Evolutionary conservation across 2,113 vertebrate genomes (phyloP), one percentile per base, ranked within the genome.

Genomic region (Plectropomus leopardus): DNA sequence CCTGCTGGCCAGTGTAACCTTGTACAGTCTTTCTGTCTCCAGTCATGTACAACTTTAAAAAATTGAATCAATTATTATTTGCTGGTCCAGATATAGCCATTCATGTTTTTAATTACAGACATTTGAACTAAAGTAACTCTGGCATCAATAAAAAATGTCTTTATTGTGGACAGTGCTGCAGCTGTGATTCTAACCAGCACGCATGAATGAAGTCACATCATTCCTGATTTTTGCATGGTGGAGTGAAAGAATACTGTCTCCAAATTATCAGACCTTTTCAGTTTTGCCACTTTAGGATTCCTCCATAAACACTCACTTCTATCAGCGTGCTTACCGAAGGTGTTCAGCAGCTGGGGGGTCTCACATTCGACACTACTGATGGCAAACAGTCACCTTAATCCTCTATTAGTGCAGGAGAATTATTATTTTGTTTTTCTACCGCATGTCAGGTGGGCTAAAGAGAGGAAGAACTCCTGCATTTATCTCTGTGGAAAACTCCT

Each of bases 371-470:
- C 63, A 19, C 47, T 36, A n/a, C 14, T 57, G 30, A 73, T 26
- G 48, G 48, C 64, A 47, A 10, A 40, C 36, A 40, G 45, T 68
- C 65, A 55, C 77, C 63, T 75, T 9, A 23, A 2, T 61, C 17
- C 47, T 55, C 26, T 0, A 16, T 73, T 57, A 36, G 32, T 2
- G 3, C 50, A 21, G 30, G 10, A 78, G 80, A 84, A 84, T 82
- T 82, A 85, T 50, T 4, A 11, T 55, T 59, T 17, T 47, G 44
- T 72, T 80, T 78, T 80, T 80, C 21, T 54, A 40, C 9, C 1
- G 4, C 10, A 14, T 36, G 50, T 68, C 78, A 77, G 64, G 85
- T 78, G 78, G 9, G 45, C 77, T 42, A 14, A 48, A 17, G 64
- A 68, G 30, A 82, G 65, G 47, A 55, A 23, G 48, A 74, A 23